Evolutionary conservation across 1,140 invertebrate genomes (phyloP), one percentile per base, ranked within the genome.

Genomic region (Aradophagus sp.): DNA sequence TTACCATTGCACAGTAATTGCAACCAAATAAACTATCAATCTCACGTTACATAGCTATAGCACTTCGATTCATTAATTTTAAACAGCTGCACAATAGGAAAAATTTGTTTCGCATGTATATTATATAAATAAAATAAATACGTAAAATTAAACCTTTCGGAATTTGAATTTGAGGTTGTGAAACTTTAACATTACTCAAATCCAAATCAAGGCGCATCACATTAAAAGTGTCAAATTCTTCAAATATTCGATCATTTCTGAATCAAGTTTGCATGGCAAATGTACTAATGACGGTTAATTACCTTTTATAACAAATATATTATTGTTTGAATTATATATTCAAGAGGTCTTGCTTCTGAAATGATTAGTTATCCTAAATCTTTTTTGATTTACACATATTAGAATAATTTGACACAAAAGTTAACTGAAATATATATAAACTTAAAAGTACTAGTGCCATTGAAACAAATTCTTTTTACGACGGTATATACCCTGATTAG

Each of bases 1-100:
- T 42, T 32, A 69, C 56, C 56, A 69, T 69, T 69, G 66, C 56
- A 69, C 66, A 56, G 55, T 62, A 69, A 69, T 61, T 69, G 66
- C 56, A 50, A 48, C 56, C 62, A 45, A 62, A 56, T 38, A 62
- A 66, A 61, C 42, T 42, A 71, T 38, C 26, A 45, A 61, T 66
- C 41, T 72, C 29, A 48, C 12, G 17, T 71, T 59, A 17, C 45
- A 47, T 29, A 6, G 53, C 47, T 65, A 48, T 39, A 59, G 31
- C 44, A 42, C 31, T 45, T 71, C 17, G 14, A 11, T 52, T 63
- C 17, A 34, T 36, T 11, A 16, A 27, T 32, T n/a, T 14, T 39
- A 42, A 50, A 47, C 23, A 61, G 53, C 47, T 65, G 55, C 68
- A 59, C 13, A 34, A 34, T 32, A 36, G n/a, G 20, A 56, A 45